Conservation (phyloP, 2,113 vertebrate genomes). For the Gymnocephalus cernua region DNA sequence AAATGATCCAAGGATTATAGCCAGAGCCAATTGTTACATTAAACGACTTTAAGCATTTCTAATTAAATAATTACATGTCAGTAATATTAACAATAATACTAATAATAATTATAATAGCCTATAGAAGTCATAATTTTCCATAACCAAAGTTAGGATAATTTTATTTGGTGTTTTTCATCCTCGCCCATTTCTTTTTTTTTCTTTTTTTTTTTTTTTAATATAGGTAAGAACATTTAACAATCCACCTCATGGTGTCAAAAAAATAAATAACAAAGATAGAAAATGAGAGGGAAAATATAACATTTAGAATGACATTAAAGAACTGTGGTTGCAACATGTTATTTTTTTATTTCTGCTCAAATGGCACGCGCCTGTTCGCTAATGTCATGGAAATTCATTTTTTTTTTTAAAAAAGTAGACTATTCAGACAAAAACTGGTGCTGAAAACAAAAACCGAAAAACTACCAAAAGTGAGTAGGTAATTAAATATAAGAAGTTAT, state of each 20-base stretch:
- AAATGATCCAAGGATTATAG: background rate
- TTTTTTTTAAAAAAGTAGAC: background rate
- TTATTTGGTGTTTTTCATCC: background rate
- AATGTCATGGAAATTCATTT: constrained; percentile 29
- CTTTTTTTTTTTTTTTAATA: too few species aligned
- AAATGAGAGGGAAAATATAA: background rate
- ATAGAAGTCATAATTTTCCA: background rate
- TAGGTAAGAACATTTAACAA: background rate
- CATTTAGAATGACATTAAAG: background rate
- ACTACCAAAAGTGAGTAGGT: constrained; percentile 9
- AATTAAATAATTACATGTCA: background rate
- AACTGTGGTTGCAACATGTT: background rate
- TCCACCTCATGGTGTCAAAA: too few species aligned
- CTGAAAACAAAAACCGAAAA: constrained; percentile 28
- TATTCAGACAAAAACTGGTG: constrained; percentile 46
- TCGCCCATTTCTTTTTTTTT: background rate
- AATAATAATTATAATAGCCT: background rate
- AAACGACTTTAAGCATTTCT: background rate
- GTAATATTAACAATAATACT: background rate
- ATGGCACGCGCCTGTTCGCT: constrained; percentile 12
- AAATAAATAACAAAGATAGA: background rate
- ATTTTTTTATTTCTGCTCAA: background rate
- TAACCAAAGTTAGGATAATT: background rate
- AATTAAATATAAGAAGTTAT: constrained; percentile 44
- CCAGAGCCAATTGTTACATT: background rate